These are phyloP conservation scores for Peromyscus nudipes DNA, from an alignment of 2,797 vertebrate species.

Conservation along the genomic window DNA sequence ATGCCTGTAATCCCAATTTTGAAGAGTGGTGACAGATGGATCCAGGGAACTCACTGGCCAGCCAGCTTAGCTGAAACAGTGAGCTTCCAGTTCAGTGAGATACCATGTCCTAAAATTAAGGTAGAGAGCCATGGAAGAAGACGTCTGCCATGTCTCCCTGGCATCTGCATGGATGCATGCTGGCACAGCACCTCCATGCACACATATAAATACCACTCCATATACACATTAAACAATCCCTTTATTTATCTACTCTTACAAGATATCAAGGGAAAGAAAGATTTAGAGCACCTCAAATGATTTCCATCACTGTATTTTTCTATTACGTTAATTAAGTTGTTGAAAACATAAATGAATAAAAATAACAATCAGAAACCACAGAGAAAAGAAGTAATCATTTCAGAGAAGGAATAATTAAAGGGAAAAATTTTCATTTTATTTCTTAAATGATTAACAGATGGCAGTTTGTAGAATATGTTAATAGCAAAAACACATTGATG, in stretches of 20 bases:
- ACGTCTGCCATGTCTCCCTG: not conserved
- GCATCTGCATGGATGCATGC: not conserved
- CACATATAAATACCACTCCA: not conserved
- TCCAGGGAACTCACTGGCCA: not conserved
- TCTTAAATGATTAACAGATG: not conserved
- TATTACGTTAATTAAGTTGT: conserved; percentile 9
- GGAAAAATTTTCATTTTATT: not conserved
- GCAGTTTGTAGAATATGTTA: not conserved
- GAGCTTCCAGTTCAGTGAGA: not conserved
- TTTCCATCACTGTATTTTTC: not conserved
- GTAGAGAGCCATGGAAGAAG: not conserved
- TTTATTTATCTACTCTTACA: too few relatives aligned
- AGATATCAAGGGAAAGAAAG: not conserved
- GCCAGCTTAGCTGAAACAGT: not conserved
- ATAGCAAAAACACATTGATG: not conserved
- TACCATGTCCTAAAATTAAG: not conserved
- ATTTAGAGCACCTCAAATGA: not conserved
- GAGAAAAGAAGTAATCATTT: not conserved
- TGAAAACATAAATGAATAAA: conserved; percentile 16
- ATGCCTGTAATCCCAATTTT: not conserved
- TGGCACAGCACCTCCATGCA: not conserved
- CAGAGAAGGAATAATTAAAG: not conserved
- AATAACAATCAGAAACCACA: not conserved
- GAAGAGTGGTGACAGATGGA: not conserved
- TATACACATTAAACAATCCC: not conserved